Evolutionary conservation across 2,888 invertebrate species (phyloP), one percentile per base, ranked within the genome.

Genomic region (Tethea ocularis): DNA sequence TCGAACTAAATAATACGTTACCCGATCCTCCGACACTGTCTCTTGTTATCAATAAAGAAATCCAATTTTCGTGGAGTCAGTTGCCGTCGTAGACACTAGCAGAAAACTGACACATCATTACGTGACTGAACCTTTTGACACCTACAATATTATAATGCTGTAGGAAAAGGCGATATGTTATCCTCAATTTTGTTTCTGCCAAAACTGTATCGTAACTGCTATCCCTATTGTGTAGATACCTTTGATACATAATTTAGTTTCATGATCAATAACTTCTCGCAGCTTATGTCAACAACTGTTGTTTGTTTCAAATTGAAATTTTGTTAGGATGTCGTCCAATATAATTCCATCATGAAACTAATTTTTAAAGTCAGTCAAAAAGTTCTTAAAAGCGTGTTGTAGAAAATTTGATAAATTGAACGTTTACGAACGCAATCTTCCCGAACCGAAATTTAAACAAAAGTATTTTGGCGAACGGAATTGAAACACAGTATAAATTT

Each of bases 51-150:
- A 85, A 84, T 84, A 83, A 85, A 78, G 75, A 78, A 79, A 84
- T 85, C 85, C 85, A 87, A 88, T 87, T 87, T 86, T 83, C 78
- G 65, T 67, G 61, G 72, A 77, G 76, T 75, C 77, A 74, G 73
- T 74, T 75, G 68, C 67, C 69, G 68, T 64, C 71, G 73, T 67
- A 69, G 74, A 71, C 73, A 70, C 59, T 69, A 72, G 61, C 67
- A 67, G 78, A 80, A 80, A 81, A 84, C 87, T 87, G 89, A 89
- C 89, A 86, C 89, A 82, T 82, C 85, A 78, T 82, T 89, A 90
- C 87, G 88, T 89, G 89, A 84, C 84, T 78, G 71, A 71, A 84
- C 85, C 80, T 78, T 81, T 78, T 79, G 79, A 82, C 83, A 77
- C 80, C 78, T 80, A 63, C 62, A 61, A 69, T 77, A 78, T 83